A percentile compares a stretch with the other conserved stretches of the same genome.
phyloP scores from a whole-genome alignment of 2,888 invertebrate genomes.

The Limnephilus marmoratus region DNA sequence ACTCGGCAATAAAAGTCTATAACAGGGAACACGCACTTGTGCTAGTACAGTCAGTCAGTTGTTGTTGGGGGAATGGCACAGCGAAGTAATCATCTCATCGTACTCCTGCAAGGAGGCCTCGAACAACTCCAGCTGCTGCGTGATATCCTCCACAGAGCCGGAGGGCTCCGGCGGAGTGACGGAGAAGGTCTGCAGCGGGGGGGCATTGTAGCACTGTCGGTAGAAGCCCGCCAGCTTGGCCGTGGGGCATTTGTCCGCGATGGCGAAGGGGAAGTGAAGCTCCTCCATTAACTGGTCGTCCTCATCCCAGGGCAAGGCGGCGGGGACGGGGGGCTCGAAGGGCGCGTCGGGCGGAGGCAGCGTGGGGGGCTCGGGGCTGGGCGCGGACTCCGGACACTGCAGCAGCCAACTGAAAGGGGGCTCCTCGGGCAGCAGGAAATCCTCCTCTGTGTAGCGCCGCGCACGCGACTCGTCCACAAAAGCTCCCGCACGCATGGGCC shows the following conservation, averaged over 20 bases:
- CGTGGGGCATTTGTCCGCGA: conserved; percentile 70
- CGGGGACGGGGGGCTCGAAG: background rate
- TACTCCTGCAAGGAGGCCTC: conserved; percentile 72
- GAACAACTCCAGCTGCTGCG: conserved; percentile 72
- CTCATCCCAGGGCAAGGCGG: conserved; percentile 66
- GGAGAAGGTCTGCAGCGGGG: conserved; percentile 66
- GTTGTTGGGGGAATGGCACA: conserved; percentile 67
- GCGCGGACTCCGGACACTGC: conserved; percentile 11
- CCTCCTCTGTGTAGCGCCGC: conserved; percentile 76
- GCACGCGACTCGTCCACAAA: conserved; percentile 85
- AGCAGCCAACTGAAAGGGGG: conserved; percentile 81
- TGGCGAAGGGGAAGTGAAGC: conserved; percentile 73
- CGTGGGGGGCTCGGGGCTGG: background rate
- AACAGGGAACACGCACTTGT: background rate
- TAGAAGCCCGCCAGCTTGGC: conserved; percentile 73
- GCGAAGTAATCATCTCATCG: conserved; percentile 72
- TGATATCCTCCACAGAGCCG: conserved; percentile 69
- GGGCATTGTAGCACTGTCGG: conserved; percentile 73
- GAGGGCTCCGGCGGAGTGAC: background rate
- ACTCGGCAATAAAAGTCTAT: background rate
- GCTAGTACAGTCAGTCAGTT: conserved; percentile 43
- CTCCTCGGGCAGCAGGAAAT: conserved; percentile 78
- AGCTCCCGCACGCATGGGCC: conserved; percentile 86
- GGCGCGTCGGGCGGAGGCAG: background rate
- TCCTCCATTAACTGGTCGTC: conserved; percentile 72